Conservation (phyloP, 2,797 vertebrate genomes). For the Emydoidea blandingii region DNA sequence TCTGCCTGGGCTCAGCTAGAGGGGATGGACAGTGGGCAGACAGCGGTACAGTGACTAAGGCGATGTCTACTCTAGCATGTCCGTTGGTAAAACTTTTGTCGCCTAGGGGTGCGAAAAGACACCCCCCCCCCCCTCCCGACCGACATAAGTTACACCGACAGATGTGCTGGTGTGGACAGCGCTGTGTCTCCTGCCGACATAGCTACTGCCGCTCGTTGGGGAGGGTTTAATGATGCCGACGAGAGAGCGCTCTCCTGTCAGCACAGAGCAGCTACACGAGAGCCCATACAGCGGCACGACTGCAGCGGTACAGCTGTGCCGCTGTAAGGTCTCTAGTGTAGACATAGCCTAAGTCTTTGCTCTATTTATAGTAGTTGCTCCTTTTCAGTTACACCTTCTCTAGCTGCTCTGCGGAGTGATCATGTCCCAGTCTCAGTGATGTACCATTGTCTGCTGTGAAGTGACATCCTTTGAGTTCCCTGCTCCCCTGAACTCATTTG, state of each 20-base stretch:
- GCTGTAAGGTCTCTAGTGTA: no score
- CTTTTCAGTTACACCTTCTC: conserved; percentile 20
- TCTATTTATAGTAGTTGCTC: neutral
- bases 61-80: no score
- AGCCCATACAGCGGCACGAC: no score
- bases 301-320: no score
- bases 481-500: neutral
- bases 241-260: neutral
- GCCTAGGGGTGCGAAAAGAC: no score
- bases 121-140: no score
- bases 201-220: no score
- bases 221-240: neutral
- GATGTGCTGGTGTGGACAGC: no score
- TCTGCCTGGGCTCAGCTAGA: neutral
- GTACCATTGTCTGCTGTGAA: neutral
- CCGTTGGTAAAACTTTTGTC: no score
- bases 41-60: neutral
- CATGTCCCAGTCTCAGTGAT: neutral
- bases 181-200: no score
- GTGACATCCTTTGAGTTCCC: conserved; percentile 9
- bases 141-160: no score
- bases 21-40: neutral
- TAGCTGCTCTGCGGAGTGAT: neutral
- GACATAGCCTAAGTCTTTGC: neutral
- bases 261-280: no score